Base-by-base conservation (phyloP, 53 echinoderm and acorn worm genomes). In the Holothuria leucospilota region DNA sequence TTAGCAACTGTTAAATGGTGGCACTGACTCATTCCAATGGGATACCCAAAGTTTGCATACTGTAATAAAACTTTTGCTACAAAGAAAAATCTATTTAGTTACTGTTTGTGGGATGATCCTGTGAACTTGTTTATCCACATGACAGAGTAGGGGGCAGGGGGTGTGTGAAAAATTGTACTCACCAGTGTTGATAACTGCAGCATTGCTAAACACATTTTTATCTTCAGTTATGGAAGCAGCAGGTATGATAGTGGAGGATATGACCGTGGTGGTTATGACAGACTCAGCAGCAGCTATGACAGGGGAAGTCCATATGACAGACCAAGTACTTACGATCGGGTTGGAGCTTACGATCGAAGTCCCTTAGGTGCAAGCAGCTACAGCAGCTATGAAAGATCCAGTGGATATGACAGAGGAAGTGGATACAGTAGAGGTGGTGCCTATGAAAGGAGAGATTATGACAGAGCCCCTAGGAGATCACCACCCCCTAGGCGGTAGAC, bases 401-500 rank as follows among this genome's bases (percentile, higher is more conserved):
- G 51, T 66, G 65, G 51, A 1, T 66, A n/a, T 23, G 84, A 83
- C 51, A 39, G 84, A 49, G 84, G 84, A 13, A 52, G 67, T 8
- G n/a, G 62, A 5, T 81, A 81, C 26, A 18, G 38, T 59, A 64
- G 84, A 18, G 68, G 28, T 62, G 40, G 64, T 62, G 39, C 46
- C 2, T 83, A 83, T 24, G 84, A 83, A 4, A 65, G 84, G 39
- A 23, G 84, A 1, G 68, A 64, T 29, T 83, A 83, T 13, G 84
- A 83, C 40, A 64, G 84, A 51, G 25, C 84, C 2, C 65, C 52
- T 6, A 83, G 84, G 34, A 39, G 84, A 20, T 83, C 84, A 7
- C 84, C 84, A 64, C 84, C 84, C 51, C 84, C 84, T 7, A 83
- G 84, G 84, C 84, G 84, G 24, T 83, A 73, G 46, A 29, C 15